Evolutionary conservation across 1,140 invertebrate genomes (phyloP).

Genomic region (Macrobrachium rosenbergii): DNA sequence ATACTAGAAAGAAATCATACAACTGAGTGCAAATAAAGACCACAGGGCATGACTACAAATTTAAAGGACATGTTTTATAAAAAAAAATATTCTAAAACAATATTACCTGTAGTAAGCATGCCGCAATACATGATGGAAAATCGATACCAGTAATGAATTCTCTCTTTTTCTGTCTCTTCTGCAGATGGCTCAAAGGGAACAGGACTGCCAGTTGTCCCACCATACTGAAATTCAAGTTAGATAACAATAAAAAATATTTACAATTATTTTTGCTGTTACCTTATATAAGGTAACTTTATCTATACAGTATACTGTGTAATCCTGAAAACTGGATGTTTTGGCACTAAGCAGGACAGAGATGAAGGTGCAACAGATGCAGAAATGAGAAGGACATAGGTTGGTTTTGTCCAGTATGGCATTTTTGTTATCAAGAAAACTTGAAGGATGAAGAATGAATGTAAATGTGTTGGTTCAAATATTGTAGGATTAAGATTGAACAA

Average conservation of each 20-base stretch:
- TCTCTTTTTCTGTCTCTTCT: constrained; percentile 5
- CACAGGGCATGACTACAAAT: not conserved
- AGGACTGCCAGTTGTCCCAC: constrained; percentile 36
- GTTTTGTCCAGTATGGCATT: no score
- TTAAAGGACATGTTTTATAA: not conserved
- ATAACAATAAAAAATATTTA: not conserved
- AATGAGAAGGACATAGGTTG: no score
- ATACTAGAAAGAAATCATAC: no score
- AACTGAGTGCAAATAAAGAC: not conserved
- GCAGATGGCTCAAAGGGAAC: constrained; percentile 47
- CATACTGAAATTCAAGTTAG: constrained; percentile 31
- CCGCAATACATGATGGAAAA: constrained; percentile 66
- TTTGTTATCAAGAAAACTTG: no score
- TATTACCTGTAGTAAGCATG: constrained; percentile 61
- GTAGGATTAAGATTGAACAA: no score
- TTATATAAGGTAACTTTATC: not conserved
- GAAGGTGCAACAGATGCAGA: no score
- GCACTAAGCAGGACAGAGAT: no score
- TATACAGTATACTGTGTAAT: not conserved
- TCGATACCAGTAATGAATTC: constrained; percentile 63
- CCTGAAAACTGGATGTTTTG: no score
- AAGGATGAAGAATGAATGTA: no score
- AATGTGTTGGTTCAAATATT: no score
- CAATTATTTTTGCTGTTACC: not conserved
- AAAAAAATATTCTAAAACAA: not conserved